Evolutionary conservation across 2,113 vertebrate genomes (phyloP).

Genomic region (Telmatochromis sp.): DNA sequence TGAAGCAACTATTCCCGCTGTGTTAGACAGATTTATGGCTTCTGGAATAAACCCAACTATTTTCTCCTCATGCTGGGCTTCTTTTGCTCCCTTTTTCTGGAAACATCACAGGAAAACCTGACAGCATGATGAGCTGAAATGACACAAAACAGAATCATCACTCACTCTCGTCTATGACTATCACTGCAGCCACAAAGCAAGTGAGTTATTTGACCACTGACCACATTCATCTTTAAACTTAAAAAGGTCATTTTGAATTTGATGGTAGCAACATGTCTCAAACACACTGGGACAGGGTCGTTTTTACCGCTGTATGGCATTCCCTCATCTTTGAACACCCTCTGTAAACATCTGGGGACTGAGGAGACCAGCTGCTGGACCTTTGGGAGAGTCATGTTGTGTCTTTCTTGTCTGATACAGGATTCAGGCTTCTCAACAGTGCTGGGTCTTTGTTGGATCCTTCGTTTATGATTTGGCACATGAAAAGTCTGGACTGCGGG

Average conservation of each 20-base stretch:
- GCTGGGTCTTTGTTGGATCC: not conserved
- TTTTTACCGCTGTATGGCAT: not conserved
- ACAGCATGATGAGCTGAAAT: not conserved
- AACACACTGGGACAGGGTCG: not conserved
- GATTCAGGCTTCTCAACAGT: not conserved
- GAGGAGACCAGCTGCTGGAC: not conserved
- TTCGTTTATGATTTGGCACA: not conserved
- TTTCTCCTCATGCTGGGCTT: not conserved
- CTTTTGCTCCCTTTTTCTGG: not conserved
- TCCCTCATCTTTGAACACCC: not conserved
- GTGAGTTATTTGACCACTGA: not conserved
- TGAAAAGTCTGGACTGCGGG: not conserved
- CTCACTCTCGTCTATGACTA: not conserved
- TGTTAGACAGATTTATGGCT: not conserved
- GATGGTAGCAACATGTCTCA: not conserved
- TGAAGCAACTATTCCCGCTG: not conserved
- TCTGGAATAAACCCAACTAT: not conserved
- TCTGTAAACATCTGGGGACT: not conserved
- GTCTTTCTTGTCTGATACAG: not conserved
- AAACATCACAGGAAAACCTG: not conserved
- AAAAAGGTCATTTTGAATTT: not conserved
- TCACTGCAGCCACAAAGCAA: not conserved
- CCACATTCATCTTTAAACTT: not conserved
- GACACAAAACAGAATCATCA: not conserved
- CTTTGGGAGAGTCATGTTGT: not conserved